Evolutionary conservation across 2,888 invertebrate genomes (phyloP), one percentile per base, ranked within the genome.

Genomic region (Drosophila aldrichi): DNA sequence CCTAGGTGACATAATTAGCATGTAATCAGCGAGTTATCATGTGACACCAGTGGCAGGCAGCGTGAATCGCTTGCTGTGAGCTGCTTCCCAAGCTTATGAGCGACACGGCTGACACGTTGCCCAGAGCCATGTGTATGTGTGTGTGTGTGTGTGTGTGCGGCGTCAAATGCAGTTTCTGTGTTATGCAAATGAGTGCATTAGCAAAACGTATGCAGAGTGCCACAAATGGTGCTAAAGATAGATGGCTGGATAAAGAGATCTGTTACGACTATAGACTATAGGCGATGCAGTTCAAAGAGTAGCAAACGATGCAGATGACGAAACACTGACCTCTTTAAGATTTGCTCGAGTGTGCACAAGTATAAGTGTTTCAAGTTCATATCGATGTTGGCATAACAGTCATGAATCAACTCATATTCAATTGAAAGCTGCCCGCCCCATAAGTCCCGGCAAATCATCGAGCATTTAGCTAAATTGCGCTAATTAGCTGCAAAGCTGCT

Each of bases 171-270:
- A 71, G 60, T 81, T 81, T 63, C 64, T 66, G 71, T 78, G 83
- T 83, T 88, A 86, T 88, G 87, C 83, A 88, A 83, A 83, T 82
- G 61, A 80, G 60, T 69, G 75, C 83, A 85, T 85, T 80, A 74
- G 70, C 69, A 68, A 57, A 68, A 38, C 61, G 71, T 57, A 18
- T 58, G 59, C 73, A 59, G 59, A 64, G 34, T 56, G 76, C 44
- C 49, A 41, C 59, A 59, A 70, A 70, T 48, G 65, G 51, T 62
- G 70, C 70, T 62, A 74, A 60, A 77, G 59, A 77, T 79, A 60
- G 59, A 77, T 75, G 57, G 49, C 44, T 25, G 73, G 18, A 48
- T 44, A 57, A 12, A 59, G 2, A 44, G 32, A 16, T 40, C 20
- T 18, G 22, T 25, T 16, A 41, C 38, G 25, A 32, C n/a, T 12